Evolutionary conservation across 1,140 invertebrate genomes (phyloP), one percentile per base, ranked within the genome.

Genomic region (honey bee (Apis mellifera)): DNA sequence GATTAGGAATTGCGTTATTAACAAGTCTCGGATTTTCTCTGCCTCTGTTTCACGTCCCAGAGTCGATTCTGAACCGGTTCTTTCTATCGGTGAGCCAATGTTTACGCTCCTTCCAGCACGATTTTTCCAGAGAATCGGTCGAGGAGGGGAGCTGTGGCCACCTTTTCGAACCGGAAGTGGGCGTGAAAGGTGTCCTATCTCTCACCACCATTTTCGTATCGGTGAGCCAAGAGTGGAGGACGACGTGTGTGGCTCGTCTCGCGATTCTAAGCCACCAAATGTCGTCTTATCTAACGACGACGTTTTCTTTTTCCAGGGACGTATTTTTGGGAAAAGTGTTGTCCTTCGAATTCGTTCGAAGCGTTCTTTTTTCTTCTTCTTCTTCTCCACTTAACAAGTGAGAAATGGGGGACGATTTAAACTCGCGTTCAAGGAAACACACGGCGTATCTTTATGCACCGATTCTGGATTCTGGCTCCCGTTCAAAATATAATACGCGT

Each of bases 131-230:
- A n/a, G n/a, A n/a, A n/a, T n/a, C n/a, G n/a, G n/a, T n/a, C 78
- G 74, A 62, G 69, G 32, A 68, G 69, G 52, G 89, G 89, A 85
- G 77, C 79, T 54, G 54, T 5, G 48, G 32, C 23, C 77, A 84
- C 86, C 85, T 81, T 89, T 83, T 91, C 78, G 74, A 79, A 13
- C 84, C 90, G 88, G 89, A 92, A 91, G 87, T 91, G 86, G 86
- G 89, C 90, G 90, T 91, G 86, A 91, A 88, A 91, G 87, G 86
- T 91, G 86, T 80, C 82, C 84, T 92, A 91, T 91, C 86, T 90
- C n/a, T 89, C 88, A 80, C 59, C 79, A 77, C 78, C 80, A 82
- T 76, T 17, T 77, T 65, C 52, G 42, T 81, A 74, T 90, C 79
- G 73, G 86, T 54, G n/a, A n/a, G 2, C 21, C n/a, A n/a, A n/a